phyloP scores from a whole-genome alignment of 2,797 vertebrate species.

The Falco naumanni region DNA sequence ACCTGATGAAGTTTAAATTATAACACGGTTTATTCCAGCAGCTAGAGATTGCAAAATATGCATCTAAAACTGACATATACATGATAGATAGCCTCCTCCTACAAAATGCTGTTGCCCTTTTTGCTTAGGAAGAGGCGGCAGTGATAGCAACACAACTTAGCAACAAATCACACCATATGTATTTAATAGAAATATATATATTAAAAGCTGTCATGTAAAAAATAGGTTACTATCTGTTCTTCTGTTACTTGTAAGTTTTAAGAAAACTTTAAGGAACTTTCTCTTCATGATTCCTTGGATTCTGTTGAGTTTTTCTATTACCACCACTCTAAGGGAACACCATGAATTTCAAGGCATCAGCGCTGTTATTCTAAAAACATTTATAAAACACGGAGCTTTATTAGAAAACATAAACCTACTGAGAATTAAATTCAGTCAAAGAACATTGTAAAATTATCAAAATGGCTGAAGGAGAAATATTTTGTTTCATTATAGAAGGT shows the following conservation, averaged over 20 bases:
- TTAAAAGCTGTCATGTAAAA: not conserved
- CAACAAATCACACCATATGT: slow-evolving; percentile 29
- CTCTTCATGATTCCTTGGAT: not conserved
- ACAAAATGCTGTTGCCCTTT: slow-evolving; percentile 23
- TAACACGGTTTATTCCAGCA: not conserved
- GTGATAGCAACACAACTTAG: slow-evolving; percentile 19
- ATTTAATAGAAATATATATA: slow-evolving; percentile 42
- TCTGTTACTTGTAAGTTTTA: slow-evolving; percentile 16
- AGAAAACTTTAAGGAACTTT: slow-evolving; percentile 12
- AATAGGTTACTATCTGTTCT: not conserved
- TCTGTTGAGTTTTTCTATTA: not conserved
- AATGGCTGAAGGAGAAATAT: not conserved
- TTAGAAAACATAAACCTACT: not conserved
- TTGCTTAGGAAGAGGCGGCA: slow-evolving; percentile 1
- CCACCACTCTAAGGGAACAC: not conserved
- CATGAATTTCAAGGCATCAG: not conserved
- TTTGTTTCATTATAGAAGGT: not conserved
- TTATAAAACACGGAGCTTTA: not conserved
- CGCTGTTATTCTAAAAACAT: not conserved
- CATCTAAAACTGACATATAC: slow-evolving; percentile 12
- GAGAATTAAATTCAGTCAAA: not conserved
- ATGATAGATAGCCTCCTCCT: not conserved
- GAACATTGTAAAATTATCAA: not conserved
- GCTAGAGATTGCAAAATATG: not conserved
- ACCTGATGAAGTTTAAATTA: not conserved